Conservation (phyloP, 2,888 invertebrate species). For the Drosophila recens region DNA sequence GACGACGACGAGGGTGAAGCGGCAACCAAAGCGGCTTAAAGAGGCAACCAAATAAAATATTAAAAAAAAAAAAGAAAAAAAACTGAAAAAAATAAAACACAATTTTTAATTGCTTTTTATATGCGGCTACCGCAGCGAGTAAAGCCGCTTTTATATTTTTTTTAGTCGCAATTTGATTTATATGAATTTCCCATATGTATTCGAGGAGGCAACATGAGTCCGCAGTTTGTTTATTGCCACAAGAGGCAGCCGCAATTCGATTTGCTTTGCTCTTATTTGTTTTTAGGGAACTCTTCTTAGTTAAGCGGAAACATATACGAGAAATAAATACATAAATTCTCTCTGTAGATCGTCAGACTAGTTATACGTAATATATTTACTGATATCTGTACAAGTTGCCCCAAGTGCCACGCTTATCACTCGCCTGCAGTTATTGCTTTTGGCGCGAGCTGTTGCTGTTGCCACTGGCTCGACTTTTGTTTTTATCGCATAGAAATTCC, state of each 20-base stretch:
- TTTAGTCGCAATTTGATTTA: conserved; percentile 13
- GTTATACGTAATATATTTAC: conserved; percentile 1
- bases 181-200: conserved; percentile 25
- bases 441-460: conserved; percentile 22
- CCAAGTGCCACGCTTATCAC: conserved; percentile 11
- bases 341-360: neutral
- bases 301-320: conserved; percentile 11
- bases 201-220: conserved; percentile 48
- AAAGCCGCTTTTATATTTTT: conserved; percentile 63
- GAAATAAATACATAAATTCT: neutral
- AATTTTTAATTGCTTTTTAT: conserved; percentile 77
- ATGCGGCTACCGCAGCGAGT: conserved; percentile 47
- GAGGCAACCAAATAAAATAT: conserved; percentile 35
- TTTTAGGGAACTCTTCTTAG: conserved; percentile 7
- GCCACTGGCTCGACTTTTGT: conserved; percentile 22
- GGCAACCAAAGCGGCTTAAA: conserved; percentile 59
- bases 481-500: conserved; percentile 52
- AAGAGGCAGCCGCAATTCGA: conserved; percentile 16
- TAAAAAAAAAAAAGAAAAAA: conserved; percentile 33
- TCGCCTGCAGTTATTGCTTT: conserved; percentile 26
- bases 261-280: conserved; percentile 8
- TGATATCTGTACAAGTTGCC: conserved; percentile 2
- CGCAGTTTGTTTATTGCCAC: conserved; percentile 33
- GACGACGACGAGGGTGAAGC: conserved; percentile 53
- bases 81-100: conserved; percentile 60